These are phyloP conservation scores for Ephialtes manifestator DNA, from an alignment of 2,888 invertebrate genomes.

Conservation along the genomic window DNA sequence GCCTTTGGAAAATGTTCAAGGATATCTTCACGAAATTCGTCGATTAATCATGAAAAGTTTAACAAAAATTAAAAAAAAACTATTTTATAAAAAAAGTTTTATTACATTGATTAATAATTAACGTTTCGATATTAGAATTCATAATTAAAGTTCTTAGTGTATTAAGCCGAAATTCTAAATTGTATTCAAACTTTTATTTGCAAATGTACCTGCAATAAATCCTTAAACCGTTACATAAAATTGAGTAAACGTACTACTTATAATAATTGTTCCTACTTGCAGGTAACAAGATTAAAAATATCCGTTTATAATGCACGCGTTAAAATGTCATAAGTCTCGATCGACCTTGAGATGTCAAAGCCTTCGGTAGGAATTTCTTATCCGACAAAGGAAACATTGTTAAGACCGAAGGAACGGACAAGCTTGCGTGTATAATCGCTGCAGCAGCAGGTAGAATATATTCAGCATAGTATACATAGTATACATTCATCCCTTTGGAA, in stretches of 20 bases:
- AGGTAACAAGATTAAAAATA: not conserved
- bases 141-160: too few species aligned
- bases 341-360: not conserved
- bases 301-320: not conserved
- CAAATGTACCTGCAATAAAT: too few species aligned
- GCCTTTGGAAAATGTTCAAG: too few species aligned
- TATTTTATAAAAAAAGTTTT: too few species aligned
- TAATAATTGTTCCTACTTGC: not conserved
- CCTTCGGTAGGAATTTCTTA: not conserved
- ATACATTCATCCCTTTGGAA: slow-evolving; percentile 42
- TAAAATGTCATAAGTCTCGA: slow-evolving; percentile 10
- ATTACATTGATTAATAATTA: too few species aligned
- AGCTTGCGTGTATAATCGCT: slow-evolving; percentile 8
- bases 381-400: slow-evolving; percentile 12
- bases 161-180: too few species aligned
- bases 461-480: not conserved
- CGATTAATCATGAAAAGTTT: too few species aligned
- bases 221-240: not conserved
- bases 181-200: too few species aligned
- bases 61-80: too few species aligned
- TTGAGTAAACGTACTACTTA: not conserved
- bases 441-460: slow-evolving; percentile 37
- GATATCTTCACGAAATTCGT: too few species aligned
- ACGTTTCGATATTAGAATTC: too few species aligned
- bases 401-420: not conserved